These are phyloP conservation scores for Tokudaia muenninki DNA, from an alignment of 2,797 vertebrate genomes.

Conservation along the genomic window DNA sequence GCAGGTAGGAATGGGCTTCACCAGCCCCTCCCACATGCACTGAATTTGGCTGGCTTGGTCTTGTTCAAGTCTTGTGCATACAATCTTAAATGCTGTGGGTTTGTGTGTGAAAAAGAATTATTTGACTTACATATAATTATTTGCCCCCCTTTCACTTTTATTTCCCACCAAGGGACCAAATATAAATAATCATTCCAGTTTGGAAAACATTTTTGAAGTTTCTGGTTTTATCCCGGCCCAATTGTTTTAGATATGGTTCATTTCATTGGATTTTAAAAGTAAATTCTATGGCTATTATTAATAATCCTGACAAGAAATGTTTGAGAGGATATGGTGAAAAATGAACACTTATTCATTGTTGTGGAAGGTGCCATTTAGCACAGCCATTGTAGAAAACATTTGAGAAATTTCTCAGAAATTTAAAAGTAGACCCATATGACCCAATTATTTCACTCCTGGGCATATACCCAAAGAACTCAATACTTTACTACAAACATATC, in stretches of 20 bases:
- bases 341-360: neutral
- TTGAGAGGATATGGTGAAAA: neutral
- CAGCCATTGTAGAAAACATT: neutral
- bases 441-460: neutral
- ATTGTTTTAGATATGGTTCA: neutral
- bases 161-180: constrained; percentile 7
- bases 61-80: neutral
- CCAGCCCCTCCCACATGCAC: neutral
- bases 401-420: neutral
- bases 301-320: neutral
- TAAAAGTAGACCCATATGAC: neutral
- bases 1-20: neutral
- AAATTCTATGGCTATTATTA: neutral
- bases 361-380: neutral
- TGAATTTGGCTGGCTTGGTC: neutral
- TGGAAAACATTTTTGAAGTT: constrained; percentile 49
- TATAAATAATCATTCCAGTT: constrained; percentile 11
- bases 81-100: neutral
- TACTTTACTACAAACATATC: neutral
- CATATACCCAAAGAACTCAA: neutral
- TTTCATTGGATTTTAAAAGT: neutral
- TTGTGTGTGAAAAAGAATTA: neutral
- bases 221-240: constrained; percentile 39
- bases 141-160: constrained; percentile 7
- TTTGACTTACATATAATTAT: neutral